Evolutionary conservation across 1,140 invertebrate genomes (phyloP).

Genomic region (Seison nebaliae): DNA sequence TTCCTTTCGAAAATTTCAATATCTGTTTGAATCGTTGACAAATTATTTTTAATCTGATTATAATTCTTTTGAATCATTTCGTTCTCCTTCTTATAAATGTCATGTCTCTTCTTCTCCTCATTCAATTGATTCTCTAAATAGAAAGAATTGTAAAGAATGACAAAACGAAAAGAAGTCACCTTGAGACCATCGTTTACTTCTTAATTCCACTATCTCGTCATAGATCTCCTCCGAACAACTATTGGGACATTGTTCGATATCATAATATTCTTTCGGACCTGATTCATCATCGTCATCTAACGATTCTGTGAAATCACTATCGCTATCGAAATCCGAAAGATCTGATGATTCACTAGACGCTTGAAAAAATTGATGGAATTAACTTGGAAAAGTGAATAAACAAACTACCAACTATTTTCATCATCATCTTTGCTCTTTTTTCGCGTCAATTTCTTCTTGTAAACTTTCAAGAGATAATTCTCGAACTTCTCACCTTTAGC

Average conservation of each 20-base stretch:
- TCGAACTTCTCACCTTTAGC: constrained; percentile 42
- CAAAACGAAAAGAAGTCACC: constrained; percentile 16
- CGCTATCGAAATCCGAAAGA: constrained; percentile 25
- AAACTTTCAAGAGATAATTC: constrained; percentile 44
- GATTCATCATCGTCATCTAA: constrained; percentile 26
- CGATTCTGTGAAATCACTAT: constrained; percentile 25
- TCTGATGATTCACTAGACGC: constrained; percentile 19
- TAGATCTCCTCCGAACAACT: constrained; percentile 37
- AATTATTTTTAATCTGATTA: constrained; percentile 21
- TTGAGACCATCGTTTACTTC: constrained; percentile 23
- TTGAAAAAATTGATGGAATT: constrained; percentile 12
- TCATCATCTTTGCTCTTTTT: constrained; percentile 26
- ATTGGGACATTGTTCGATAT: constrained; percentile 45
- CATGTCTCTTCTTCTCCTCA: constrained; percentile 26
- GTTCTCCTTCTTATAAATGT: constrained; percentile 23
- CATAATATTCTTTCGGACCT: constrained; percentile 26
- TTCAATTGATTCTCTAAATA: constrained; percentile 16
- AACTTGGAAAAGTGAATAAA: not conserved
- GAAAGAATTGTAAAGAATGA: constrained; percentile 5
- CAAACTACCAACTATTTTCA: constrained; percentile 14
- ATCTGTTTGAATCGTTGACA: constrained; percentile 24
- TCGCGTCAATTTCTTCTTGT: constrained; percentile 39
- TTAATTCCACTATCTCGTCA: constrained; percentile 21
- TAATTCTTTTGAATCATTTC: constrained; percentile 24
- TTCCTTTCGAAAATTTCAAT: constrained; percentile 34